phyloP scores from a whole-genome alignment of 2,888 invertebrate species.

The Latheticus oryzae region DNA sequence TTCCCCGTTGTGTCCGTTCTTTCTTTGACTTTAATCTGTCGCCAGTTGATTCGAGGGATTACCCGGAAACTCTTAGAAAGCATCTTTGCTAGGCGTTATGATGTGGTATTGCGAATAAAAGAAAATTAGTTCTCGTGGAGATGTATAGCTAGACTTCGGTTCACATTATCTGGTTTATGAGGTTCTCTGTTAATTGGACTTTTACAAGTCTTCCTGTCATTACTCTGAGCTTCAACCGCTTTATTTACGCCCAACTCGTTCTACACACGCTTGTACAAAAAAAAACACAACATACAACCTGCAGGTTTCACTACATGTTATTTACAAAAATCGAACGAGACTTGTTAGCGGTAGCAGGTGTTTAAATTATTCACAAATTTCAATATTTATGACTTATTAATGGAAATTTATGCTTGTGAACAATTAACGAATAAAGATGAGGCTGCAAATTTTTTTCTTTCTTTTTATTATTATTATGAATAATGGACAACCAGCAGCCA shows the following conservation, averaged over 20 bases:
- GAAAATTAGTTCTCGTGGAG: slow-evolving; percentile 36
- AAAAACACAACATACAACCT: slow-evolving; percentile 15
- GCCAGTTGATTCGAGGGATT: slow-evolving; percentile 36
- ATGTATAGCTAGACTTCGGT: slow-evolving; percentile 12
- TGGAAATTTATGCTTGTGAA: slow-evolving; percentile 37
- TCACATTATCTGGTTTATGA: slow-evolving; percentile 37
- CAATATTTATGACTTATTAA: slow-evolving; percentile 37
- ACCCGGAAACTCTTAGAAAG: slow-evolving; percentile 31
- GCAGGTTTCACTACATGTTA: slow-evolving; percentile 9
- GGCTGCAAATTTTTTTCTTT: slow-evolving; percentile 13
- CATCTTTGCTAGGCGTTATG: slow-evolving; percentile 26
- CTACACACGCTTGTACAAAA: too few relatives aligned
- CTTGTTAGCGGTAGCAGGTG: slow-evolving; percentile 37
- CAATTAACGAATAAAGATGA: slow-evolving; percentile 38
- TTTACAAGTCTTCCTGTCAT: slow-evolving; percentile 39
- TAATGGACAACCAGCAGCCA: slow-evolving; percentile 2
- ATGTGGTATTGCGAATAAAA: slow-evolving; percentile 32
- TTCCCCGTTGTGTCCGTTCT: slow-evolving; percentile 32
- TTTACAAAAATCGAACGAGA: slow-evolving; percentile 34
- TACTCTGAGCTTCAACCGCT: slow-evolving; percentile 23
- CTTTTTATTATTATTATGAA: slow-evolving; percentile 5
- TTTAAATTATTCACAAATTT: slow-evolving; percentile 38
- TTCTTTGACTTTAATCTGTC: slow-evolving; percentile 30
- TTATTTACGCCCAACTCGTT: slow-evolving; percentile 25
- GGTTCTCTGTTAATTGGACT: slow-evolving; percentile 39